Evolutionary conservation across 2,113 vertebrate genomes (phyloP), one percentile per base, ranked within the genome.

Genomic region (Ascaphus truei): DNA sequence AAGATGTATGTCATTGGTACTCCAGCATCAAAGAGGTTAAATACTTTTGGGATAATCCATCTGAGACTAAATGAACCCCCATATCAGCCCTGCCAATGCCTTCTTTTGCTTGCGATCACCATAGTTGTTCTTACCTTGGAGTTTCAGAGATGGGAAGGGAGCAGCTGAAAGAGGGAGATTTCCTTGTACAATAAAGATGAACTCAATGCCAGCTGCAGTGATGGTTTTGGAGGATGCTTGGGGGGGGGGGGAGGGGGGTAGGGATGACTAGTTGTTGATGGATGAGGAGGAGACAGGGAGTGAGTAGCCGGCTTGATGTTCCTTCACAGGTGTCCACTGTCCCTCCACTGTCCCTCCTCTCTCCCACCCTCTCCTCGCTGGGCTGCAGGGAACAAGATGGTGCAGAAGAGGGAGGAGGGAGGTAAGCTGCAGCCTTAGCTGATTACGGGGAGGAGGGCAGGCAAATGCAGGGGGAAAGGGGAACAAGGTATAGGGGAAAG

Each of bases 361-460:
- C 26, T 8, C 43, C 16, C 56, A 39, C 57, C 23, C 26, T 26
- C 30, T 50, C 20, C 30, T 29, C 5, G 18, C 36, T 66, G 25
- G 37, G 33, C 36, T 37, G 25, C 33, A 66, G 33, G 50, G 26
- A 51, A 55, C 50, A 66, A 41, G 62, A 66, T 55, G 50, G 50
- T 30, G 48, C 37, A 18, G 27, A n/a, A 65, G 62, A 12, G 29
- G 27, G 51, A 65, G 62, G 62, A 36, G 50, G 50, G 62, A 55
- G 50, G 55, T 66, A 66, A 66, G 15, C 62, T 65, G 34, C 48
- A 53, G 36, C 26, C 34, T 65, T 48, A 64, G 33, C 62, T 39
- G 62, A 53, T 66, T 30, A 66, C 31, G 30, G 43, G 50, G 62
- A 66, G 62, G 62, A 20, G 50, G 48, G 7, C 20, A 15, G 15